Conservation (phyloP, 1,140 invertebrate species). For the Brachionus angularis region DNA sequence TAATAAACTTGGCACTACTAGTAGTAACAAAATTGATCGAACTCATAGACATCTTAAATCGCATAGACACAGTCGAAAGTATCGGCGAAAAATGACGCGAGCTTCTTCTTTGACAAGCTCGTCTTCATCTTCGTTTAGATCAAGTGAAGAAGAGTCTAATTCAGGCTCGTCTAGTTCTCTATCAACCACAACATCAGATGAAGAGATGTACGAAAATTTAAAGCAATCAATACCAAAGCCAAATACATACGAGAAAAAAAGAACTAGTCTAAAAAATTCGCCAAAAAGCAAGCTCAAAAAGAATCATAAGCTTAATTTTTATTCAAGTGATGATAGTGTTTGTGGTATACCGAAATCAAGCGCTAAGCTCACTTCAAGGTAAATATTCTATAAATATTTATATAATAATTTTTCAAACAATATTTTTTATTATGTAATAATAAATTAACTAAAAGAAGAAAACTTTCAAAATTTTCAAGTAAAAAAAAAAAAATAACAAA, state of each 20-base stretch:
- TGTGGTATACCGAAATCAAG: constrained; percentile 42
- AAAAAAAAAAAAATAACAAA: too few species aligned
- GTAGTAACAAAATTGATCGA: background rate
- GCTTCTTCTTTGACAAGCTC: constrained; percentile 6
- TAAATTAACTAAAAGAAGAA: too few species aligned
- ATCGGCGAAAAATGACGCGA: background rate
- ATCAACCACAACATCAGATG: constrained; percentile 8
- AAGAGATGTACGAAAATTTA: background rate
- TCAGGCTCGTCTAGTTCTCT: background rate
- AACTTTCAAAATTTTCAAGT: too few species aligned
- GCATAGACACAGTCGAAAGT: background rate
- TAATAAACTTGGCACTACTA: background rate
- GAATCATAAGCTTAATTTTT: background rate
- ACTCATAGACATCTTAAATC: background rate
- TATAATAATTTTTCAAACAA: too few species aligned
- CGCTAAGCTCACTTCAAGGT: background rate
- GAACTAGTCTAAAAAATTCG: background rate
- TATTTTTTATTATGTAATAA: too few species aligned
- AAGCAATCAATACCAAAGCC: background rate
- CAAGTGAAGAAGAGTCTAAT: background rate
- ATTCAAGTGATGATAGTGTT: constrained; percentile 43
- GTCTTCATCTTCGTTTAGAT: background rate
- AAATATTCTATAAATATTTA: background rate
- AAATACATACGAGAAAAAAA: background rate
- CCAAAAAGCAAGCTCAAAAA: background rate